Percentiles rank a stretch among this genome's conserved stretches.
Conservation (phyloP, 2,113 vertebrate genomes). For the Salvator merianae region DNA sequence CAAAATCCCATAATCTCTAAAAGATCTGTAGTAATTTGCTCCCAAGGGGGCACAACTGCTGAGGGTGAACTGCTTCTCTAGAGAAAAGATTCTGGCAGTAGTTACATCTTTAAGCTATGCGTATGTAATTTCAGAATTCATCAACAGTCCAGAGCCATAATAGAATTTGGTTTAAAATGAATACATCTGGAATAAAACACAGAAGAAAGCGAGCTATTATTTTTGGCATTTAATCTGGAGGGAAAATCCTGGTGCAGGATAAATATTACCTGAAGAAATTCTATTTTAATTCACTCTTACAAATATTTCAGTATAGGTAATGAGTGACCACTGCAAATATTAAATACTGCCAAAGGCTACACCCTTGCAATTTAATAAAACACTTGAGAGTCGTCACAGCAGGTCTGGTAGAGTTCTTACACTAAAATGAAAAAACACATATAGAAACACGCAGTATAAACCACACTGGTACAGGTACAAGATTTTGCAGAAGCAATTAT, state of each 20-base stretch:
- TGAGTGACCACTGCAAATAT: constrained; percentile 34
- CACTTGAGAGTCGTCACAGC: constrained; percentile 20
- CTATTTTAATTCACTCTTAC: constrained; percentile 26
- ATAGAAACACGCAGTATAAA: background rate
- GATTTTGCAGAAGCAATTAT: constrained; percentile 2
- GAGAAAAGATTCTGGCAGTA: constrained; percentile 9
- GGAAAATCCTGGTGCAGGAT: constrained; percentile 41
- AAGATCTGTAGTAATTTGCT: background rate
- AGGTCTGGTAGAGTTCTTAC: background rate
- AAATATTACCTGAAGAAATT: constrained; percentile 32
- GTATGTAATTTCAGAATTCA: constrained; percentile 47
- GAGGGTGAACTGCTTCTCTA: background rate
- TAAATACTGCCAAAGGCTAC: constrained; percentile 28
- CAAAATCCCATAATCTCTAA: background rate
- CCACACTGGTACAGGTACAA: constrained; percentile 3
- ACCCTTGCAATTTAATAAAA: constrained; percentile 35
- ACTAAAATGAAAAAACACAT: constrained; percentile 11
- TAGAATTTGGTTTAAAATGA: constrained; percentile 50
- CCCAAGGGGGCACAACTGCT: background rate
- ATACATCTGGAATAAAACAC: constrained; percentile 45
- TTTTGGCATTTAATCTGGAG: constrained; percentile 37
- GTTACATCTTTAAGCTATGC: constrained; percentile 17
- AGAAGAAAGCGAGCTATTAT: constrained; percentile 39
- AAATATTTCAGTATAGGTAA: constrained; percentile 40
- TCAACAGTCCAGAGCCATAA: constrained; percentile 15